phyloP scores from a whole-genome alignment of 2,797 vertebrate genomes.

The Lutjanus argentimaculatus region DNA sequence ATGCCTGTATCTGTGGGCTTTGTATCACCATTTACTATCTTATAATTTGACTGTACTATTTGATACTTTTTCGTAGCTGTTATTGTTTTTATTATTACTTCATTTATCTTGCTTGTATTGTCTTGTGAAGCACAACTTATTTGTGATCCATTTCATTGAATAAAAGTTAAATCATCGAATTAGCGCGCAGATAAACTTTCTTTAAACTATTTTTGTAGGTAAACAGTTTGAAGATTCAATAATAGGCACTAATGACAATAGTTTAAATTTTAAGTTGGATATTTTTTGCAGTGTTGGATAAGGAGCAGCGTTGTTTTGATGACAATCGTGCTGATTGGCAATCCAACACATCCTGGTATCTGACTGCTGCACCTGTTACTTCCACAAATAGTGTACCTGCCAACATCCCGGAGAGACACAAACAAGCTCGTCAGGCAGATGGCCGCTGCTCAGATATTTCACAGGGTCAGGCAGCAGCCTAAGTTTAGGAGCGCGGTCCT shows the following conservation, averaged over 20 bases:
- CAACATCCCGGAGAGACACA: constrained; percentile 70
- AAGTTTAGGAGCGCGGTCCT: constrained; percentile 51
- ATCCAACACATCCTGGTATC: constrained; percentile 72
- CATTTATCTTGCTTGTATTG: too few relatives aligned
- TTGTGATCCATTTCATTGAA: neutral
- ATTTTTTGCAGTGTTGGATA: constrained; percentile 5
- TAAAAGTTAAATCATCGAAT: neutral
- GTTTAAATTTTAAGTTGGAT: neutral
- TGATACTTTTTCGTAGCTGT: too few relatives aligned
- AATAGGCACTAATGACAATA: neutral
- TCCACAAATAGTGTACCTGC: constrained; percentile 81
- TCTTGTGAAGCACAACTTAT: too few relatives aligned
- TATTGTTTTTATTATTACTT: too few relatives aligned
- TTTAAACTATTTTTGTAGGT: neutral
- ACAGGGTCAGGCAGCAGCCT: constrained; percentile 25
- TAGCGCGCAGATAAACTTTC: neutral
- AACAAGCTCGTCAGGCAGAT: constrained; percentile 59
- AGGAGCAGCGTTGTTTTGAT: constrained; percentile 54
- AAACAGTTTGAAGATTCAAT: neutral
- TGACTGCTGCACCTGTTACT: constrained; percentile 83
- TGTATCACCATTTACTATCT: neutral
- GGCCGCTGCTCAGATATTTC: constrained; percentile 44
- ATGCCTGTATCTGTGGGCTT: too few relatives aligned
- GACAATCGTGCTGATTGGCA: constrained; percentile 64
- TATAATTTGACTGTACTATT: neutral